Conservation (phyloP, 2,888 invertebrate genomes). For the Drosophila stalkeri region DNA sequence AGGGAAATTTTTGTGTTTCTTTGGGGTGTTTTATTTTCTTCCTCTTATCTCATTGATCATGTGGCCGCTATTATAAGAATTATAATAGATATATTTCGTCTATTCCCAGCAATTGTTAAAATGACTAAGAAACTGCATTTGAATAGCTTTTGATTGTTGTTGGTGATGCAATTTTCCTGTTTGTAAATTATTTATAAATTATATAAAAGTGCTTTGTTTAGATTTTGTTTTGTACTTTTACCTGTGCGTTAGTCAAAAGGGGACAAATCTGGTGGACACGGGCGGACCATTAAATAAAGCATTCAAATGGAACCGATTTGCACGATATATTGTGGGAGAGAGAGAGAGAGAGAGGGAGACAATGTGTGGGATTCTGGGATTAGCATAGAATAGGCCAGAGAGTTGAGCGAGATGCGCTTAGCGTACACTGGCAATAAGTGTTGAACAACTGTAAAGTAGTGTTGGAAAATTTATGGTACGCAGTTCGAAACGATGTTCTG, state of each 20-base stretch:
- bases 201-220: constrained; percentile 49
- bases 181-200: constrained; percentile 59
- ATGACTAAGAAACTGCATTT: constrained; percentile 43
- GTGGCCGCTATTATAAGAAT: constrained; percentile 22
- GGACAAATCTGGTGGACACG: constrained; percentile 27
- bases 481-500: no score
- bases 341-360: not conserved
- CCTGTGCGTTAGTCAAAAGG: constrained; percentile 21
- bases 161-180: constrained; percentile 63
- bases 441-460: not conserved
- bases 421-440: not conserved
- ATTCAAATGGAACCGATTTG: constrained; percentile 62
- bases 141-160: constrained; percentile 16
- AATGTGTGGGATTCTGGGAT: constrained; percentile 3
- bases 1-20: constrained; percentile 15
- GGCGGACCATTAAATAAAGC: constrained; percentile 49
- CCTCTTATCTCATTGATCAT: constrained; percentile 35
- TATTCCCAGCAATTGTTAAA: constrained; percentile 44
- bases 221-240: constrained; percentile 6
- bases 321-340: constrained; percentile 9
- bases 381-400: not conserved
- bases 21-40: constrained; percentile 26
- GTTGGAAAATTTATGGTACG: no score
- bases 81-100: not conserved
- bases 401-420: not conserved